These are phyloP conservation scores for Dinoponera quadriceps DNA, from an alignment of 1,140 invertebrate species.

Conservation along the genomic window DNA sequence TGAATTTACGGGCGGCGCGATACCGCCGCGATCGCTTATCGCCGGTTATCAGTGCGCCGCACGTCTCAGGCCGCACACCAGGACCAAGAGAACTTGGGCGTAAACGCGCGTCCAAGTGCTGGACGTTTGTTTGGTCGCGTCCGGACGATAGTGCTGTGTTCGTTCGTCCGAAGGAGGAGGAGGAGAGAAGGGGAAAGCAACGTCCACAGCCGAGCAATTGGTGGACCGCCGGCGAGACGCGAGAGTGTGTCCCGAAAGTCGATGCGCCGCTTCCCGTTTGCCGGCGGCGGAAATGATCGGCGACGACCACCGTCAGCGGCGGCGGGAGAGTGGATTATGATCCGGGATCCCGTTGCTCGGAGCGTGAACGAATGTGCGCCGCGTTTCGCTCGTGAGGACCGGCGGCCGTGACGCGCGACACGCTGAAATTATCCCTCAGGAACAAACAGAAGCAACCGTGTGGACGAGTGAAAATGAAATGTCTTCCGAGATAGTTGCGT, in stretches of 20 bases:
- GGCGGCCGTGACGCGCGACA: conserved; percentile 16
- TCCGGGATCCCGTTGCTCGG: conserved; percentile 17
- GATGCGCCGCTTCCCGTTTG: conserved; percentile 24
- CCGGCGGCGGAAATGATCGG: conserved; percentile 59
- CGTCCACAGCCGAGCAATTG: not conserved
- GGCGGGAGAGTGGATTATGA: not conserved
- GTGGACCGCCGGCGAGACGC: not conserved
- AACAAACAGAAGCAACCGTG: conserved; percentile 52
- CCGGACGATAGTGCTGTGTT: conserved; percentile 8
- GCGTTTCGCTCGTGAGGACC: conserved; percentile 26
- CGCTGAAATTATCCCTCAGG: conserved; percentile 50
- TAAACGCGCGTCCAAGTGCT: conserved; percentile 1
- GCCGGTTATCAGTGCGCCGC: not conserved
- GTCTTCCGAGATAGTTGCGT: conserved; percentile 82
- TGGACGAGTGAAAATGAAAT: conserved; percentile 76
- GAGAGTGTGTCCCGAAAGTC: not conserved
- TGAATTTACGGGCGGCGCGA: not conserved
- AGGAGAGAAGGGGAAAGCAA: not conserved
- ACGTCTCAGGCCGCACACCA: not conserved
- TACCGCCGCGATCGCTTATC: not conserved
- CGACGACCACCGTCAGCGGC: not conserved
- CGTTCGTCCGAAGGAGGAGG: not conserved
- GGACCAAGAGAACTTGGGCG: conserved; percentile 11
- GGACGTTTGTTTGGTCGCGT: conserved; percentile 10
- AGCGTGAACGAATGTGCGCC: conserved; percentile 9